These are phyloP conservation scores for Aphodius granarius DNA, from an alignment of 2,888 invertebrate species.

Conservation along the genomic window DNA sequence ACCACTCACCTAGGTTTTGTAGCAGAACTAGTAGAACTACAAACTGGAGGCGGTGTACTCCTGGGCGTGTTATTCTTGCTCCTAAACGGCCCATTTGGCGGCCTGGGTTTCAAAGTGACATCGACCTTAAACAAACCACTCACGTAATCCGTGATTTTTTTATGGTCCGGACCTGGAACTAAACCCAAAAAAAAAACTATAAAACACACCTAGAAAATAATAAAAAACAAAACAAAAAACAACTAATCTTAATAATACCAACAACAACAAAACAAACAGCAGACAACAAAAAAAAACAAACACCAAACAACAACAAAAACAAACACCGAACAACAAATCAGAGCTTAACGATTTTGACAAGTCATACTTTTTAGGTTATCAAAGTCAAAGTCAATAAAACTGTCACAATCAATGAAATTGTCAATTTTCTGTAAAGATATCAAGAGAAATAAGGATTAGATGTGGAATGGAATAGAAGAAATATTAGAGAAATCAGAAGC, in stretches of 20 bases:
- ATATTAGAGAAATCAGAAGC: no score
- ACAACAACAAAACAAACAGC: background rate
- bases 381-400: no score
- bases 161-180: conserved; percentile 68
- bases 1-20: conserved; percentile 41
- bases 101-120: conserved; percentile 56
- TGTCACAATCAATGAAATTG: no score
- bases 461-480: no score
- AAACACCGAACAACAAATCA: conserved; percentile 60
- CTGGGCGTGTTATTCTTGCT: conserved; percentile 49
- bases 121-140: conserved; percentile 66
- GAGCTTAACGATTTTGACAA: background rate
- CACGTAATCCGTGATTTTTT: conserved; percentile 71
- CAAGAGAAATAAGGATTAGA: no score
- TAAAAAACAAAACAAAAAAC: no score
- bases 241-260: background rate
- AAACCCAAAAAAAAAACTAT: conserved; percentile 20
- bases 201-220: background rate
- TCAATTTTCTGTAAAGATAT: no score
- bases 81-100: conserved; percentile 51
- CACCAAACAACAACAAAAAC: background rate
- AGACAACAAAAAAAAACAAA: background rate
- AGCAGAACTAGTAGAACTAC: conserved; percentile 31
- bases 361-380: no score
- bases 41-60: conserved; percentile 46